Percentiles rank a stretch among this genome's conserved stretches.
phyloP scores from a whole-genome alignment of 2,888 invertebrate genomes.

The Amblyjoppa fuscipennis region DNA sequence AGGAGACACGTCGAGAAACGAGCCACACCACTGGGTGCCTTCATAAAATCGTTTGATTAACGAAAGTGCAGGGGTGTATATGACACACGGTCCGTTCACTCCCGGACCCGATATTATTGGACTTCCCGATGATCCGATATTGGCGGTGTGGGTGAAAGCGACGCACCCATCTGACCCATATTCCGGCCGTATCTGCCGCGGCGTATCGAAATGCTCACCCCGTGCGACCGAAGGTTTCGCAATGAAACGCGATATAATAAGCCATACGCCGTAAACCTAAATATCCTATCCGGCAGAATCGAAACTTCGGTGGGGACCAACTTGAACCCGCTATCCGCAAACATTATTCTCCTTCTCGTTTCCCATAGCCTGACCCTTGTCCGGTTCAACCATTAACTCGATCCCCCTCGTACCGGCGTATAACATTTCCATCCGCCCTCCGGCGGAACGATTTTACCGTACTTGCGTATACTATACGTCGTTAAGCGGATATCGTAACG shows the following conservation, averaged over 20 bases:
- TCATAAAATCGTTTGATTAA: slow-evolving; percentile 54
- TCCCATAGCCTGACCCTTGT: neutral
- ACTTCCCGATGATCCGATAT: slow-evolving; percentile 26
- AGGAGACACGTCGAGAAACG: slow-evolving; percentile 23
- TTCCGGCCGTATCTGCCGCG: neutral
- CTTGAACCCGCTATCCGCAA: slow-evolving; percentile 33
- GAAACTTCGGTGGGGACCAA: slow-evolving; percentile 10
- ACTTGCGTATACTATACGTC: neutral
- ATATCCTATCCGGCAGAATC: slow-evolving; percentile 27
- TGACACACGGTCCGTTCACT: slow-evolving; percentile 5
- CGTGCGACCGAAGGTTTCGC: neutral
- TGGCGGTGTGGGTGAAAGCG: neutral
- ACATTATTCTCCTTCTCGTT: slow-evolving; percentile 34
- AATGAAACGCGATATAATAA: slow-evolving; percentile 45
- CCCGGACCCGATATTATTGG: slow-evolving; percentile 29
- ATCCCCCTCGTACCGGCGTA: neutral
- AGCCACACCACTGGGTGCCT: slow-evolving; percentile 4
- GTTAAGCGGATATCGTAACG: neutral
- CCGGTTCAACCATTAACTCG: slow-evolving; percentile 28
- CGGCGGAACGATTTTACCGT: slow-evolving; percentile 12
- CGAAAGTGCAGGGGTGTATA: slow-evolving; percentile 40
- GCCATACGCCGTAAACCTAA: slow-evolving; percentile 17
- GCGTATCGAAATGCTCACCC: neutral
- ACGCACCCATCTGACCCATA: slow-evolving; percentile 7
- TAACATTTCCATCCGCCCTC: slow-evolving; percentile 6